A percentile compares a stretch with the other conserved stretches of the same genome.
phyloP scores from a whole-genome alignment of 2,113 vertebrate species.

The Pelmatolapia mariae region DNA sequence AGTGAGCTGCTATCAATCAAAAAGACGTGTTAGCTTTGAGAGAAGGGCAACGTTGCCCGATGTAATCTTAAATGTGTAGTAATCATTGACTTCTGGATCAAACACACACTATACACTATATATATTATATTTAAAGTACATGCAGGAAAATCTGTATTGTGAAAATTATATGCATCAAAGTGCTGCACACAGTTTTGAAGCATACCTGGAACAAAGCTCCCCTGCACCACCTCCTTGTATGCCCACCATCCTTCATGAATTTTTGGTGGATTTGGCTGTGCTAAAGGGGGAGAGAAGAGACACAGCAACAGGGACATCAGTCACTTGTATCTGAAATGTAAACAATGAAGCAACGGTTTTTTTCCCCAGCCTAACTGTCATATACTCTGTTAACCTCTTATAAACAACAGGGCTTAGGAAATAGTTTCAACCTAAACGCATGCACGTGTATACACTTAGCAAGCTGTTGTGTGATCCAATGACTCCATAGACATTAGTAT shows the following conservation, averaged over 20 bases:
- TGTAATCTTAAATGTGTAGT: conserved; percentile 15
- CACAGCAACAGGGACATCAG: conserved; percentile 23
- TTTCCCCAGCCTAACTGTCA: neutral
- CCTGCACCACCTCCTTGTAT: conserved; percentile 98
- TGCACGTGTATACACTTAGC: neutral
- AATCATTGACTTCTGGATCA: neutral
- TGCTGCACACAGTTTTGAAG: neutral
- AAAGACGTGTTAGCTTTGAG: neutral
- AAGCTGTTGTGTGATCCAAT: neutral
- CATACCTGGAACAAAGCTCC: conserved; percentile 99
- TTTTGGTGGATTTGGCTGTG: conserved; percentile 94
- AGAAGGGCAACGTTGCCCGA: conserved; percentile 30
- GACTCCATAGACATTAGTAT: conserved; percentile 39
- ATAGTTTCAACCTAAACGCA: neutral
- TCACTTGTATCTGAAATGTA: neutral
- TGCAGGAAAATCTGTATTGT: neutral
- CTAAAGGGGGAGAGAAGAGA: conserved; percentile 65
- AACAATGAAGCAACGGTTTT: neutral
- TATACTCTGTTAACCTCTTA: neutral
- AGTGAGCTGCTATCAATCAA: conserved; percentile 38
- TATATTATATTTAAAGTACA: neutral
- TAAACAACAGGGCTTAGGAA: neutral
- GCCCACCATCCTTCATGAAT: conserved; percentile 99
- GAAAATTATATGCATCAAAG: neutral
- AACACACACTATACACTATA: neutral